Conservation (phyloP, 2,888 invertebrate genomes). For the Lingula anatina region DNA sequence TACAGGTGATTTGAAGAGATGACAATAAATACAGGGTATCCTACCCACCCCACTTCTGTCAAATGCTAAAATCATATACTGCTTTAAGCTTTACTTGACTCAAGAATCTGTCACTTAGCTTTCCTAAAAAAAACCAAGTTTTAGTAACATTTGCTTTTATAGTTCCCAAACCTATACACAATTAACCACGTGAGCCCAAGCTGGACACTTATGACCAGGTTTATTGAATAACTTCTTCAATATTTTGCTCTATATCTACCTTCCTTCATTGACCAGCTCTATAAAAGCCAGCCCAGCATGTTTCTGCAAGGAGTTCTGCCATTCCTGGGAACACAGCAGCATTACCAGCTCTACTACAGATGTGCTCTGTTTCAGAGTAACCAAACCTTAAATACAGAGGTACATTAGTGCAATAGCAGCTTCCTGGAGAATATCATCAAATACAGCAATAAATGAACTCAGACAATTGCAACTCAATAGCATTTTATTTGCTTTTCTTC, state of each 20-base stretch:
- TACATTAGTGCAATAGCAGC: too few species aligned
- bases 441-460: too few species aligned
- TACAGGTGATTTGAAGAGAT: not conserved
- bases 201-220: not conserved
- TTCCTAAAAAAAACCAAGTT: not conserved
- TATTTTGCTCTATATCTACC: slow-evolving; percentile 48
- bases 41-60: too few species aligned
- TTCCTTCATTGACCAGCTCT: slow-evolving; percentile 97
- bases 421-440: too few species aligned
- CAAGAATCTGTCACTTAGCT: too few species aligned
- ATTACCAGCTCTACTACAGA: slow-evolving; percentile 98
- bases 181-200: not conserved
- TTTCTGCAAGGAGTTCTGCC: slow-evolving; percentile 99
- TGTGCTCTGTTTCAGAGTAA: slow-evolving; percentile 93
- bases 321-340: slow-evolving; percentile 98
- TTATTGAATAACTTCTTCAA: not conserved
- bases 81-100: too few species aligned
- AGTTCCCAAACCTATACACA: too few species aligned
- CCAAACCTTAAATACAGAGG: slow-evolving; percentile 67
- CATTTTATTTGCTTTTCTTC: too few species aligned
- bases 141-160: not conserved
- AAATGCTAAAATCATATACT: too few species aligned
- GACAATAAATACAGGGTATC: too few species aligned
- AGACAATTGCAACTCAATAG: too few species aligned
- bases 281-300: slow-evolving; percentile 99